These are phyloP conservation scores for Troglohyphantes excavatus DNA, from an alignment of 2,888 invertebrate species.

Conservation along the genomic window DNA sequence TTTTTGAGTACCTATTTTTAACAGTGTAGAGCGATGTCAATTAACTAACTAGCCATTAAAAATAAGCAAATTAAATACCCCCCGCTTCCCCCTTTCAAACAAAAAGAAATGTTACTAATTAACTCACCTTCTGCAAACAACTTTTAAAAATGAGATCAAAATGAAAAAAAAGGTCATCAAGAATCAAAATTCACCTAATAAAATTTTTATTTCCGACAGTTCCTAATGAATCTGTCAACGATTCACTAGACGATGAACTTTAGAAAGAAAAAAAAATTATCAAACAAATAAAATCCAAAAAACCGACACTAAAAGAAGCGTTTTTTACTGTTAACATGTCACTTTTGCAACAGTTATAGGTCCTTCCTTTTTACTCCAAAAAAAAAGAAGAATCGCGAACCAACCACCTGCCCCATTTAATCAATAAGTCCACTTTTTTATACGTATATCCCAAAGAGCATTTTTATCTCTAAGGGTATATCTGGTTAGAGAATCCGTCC, in stretches of 20 bases:
- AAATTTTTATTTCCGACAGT: conserved; percentile 8
- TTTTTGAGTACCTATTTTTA: no score
- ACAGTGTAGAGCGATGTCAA: no score
- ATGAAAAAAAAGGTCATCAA: no score
- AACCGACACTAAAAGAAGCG: neutral
- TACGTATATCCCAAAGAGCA: neutral
- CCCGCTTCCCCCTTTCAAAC: no score
- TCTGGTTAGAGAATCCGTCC: neutral
- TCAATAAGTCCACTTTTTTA: conserved; percentile 36
- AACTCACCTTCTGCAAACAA: no score
- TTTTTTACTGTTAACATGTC: conserved; percentile 72
- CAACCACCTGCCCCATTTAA: conserved; percentile 60
- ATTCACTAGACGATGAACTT: neutral
- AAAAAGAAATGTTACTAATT: no score
- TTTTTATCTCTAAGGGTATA: conserved; percentile 14
- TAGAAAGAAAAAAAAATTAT: neutral
- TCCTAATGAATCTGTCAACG: conserved; percentile 48
- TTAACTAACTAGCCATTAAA: no score
- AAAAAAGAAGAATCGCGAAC: conserved; percentile 27
- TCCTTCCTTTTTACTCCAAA: conserved; percentile 32
- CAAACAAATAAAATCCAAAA: no score
- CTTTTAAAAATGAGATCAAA: no score
- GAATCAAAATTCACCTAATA: no score
- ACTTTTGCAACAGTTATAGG: conserved; percentile 46
- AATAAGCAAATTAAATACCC: no score